A percentile compares a stretch with the other conserved stretches of the same genome.
phyloP scores from a whole-genome alignment of 2,113 vertebrate genomes.

The Sinocyclocheilus rhinocerous region DNA sequence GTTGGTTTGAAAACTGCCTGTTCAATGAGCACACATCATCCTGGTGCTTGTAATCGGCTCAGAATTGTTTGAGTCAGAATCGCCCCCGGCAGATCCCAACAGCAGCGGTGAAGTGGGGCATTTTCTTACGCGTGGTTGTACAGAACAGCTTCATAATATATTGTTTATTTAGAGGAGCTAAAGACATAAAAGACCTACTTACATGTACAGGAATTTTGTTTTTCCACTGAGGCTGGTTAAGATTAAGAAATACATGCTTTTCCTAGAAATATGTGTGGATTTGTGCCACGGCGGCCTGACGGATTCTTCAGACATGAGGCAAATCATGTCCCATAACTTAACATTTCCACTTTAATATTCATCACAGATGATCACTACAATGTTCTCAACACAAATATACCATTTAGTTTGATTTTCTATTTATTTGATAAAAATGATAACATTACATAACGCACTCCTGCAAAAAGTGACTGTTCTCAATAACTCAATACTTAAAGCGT shows the following conservation, averaged over 20 bases:
- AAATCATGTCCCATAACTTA: neutral
- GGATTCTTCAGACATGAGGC: neutral
- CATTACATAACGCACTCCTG: neutral
- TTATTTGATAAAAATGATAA: neutral
- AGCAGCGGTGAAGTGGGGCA: constrained; percentile 55
- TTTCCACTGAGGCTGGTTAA: constrained; percentile 1
- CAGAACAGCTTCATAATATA: constrained; percentile 52
- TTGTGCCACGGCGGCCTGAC: neutral
- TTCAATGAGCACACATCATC: constrained; percentile 34
- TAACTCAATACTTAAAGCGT: neutral
- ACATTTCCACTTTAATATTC: neutral
- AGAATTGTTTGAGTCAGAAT: constrained; percentile 30
- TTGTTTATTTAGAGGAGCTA: constrained; percentile 59
- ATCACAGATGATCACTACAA: neutral
- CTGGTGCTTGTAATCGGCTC: constrained; percentile 17
- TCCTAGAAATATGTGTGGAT: neutral
- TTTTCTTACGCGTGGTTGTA: constrained; percentile 66
- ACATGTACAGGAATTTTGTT: constrained; percentile 42
- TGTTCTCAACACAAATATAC: neutral
- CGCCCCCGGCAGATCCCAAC: constrained; percentile 59
- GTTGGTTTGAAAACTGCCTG: constrained; percentile 23
- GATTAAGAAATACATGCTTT: neutral
- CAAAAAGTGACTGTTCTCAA: neutral
- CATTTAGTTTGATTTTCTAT: neutral
- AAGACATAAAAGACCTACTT: constrained; percentile 28